phyloP scores from a whole-genome alignment of 2,797 vertebrate genomes.

The Alauda arvensis region DNA sequence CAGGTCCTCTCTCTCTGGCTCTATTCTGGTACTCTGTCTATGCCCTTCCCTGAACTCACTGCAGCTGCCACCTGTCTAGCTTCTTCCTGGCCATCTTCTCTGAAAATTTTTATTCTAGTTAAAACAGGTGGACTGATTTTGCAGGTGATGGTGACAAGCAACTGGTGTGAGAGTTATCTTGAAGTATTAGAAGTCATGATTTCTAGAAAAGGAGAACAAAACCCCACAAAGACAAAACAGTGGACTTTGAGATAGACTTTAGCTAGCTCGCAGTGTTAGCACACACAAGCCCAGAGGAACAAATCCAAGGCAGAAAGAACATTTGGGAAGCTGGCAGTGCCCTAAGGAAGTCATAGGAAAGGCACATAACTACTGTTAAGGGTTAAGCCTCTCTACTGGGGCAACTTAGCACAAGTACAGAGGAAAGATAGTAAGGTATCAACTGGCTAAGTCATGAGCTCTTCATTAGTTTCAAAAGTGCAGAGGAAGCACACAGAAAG shows the following conservation, averaged over 20 bases:
- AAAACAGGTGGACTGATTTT: not conserved
- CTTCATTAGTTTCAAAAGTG: slow-evolving; percentile 19
- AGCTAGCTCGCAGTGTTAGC: not conserved
- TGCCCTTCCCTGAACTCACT: not conserved
- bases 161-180: not conserved
- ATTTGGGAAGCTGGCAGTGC: not conserved
- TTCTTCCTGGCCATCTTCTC: not conserved
- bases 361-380: not conserved
- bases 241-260: not conserved
- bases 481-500: slow-evolving; percentile 49
- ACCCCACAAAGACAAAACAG: not conserved
- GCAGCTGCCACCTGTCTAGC: not conserved
- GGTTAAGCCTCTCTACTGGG: not conserved
- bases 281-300: not conserved
- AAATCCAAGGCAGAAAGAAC: not conserved
- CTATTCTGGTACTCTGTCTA: not conserved
- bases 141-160: not conserved
- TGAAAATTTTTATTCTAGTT: not conserved
- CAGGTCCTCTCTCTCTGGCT: not conserved
- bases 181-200: not conserved
- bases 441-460: not conserved
- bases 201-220: not conserved
- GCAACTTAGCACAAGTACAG: not conserved
- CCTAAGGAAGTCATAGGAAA: not conserved
- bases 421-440: not conserved